A percentile compares a stretch with the other conserved stretches of the same genome.
Conservation (phyloP, 2,888 invertebrate species). For the Liodrosophila aerea region DNA sequence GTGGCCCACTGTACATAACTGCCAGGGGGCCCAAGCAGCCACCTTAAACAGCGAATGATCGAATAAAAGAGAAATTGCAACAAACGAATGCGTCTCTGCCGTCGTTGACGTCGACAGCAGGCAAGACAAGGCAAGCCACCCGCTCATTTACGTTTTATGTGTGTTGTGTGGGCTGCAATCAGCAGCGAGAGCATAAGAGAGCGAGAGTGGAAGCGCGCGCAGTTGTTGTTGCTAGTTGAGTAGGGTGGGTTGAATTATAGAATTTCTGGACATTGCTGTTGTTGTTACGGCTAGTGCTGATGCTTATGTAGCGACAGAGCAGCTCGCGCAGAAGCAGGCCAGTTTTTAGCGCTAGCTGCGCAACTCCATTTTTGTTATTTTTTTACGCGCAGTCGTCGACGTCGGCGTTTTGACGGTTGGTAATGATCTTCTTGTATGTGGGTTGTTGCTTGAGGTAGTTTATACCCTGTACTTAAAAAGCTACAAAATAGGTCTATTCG, state of each 20-base stretch:
- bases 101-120: slow-evolving; percentile 41
- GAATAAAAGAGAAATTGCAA: slow-evolving; percentile 75
- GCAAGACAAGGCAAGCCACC: slow-evolving; percentile 65
- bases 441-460: slow-evolving; percentile 53
- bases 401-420: slow-evolving; percentile 63
- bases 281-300: slow-evolving; percentile 5
- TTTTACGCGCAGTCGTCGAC: slow-evolving; percentile 41
- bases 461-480: too few relatives aligned
- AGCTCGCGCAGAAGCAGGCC: slow-evolving; percentile 69
- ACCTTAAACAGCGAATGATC: slow-evolving; percentile 76
- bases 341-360: slow-evolving; percentile 67
- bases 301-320: slow-evolving; percentile 36
- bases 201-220: slow-evolving; percentile 50
- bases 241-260: slow-evolving; percentile 69
- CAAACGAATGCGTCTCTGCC: slow-evolving; percentile 57
- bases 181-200: slow-evolving; percentile 44
- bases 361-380: slow-evolving; percentile 69
- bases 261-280: slow-evolving; percentile 63
- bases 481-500: too few relatives aligned
- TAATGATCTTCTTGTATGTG: slow-evolving; percentile 74
- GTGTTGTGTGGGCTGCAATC: slow-evolving; percentile 53
- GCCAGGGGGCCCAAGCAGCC: slow-evolving; percentile 57
- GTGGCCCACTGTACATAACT: slow-evolving; percentile 41
- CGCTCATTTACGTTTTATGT: slow-evolving; percentile 66
- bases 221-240: slow-evolving; percentile 42